Evolutionary conservation across 2,888 invertebrate species (phyloP).

Genomic region (Pasiphila rectangulata): DNA sequence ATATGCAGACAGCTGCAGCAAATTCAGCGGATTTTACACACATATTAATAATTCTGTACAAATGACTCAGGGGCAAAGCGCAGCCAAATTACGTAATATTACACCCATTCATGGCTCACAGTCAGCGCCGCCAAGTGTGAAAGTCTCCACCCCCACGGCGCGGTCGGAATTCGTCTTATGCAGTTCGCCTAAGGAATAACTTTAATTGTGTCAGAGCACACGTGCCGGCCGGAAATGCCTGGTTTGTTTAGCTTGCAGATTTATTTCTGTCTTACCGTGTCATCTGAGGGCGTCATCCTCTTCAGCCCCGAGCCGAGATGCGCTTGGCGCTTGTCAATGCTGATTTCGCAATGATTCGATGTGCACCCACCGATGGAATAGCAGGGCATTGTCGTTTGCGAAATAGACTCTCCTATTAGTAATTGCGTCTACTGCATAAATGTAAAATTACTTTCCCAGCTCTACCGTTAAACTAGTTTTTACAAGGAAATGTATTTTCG

Average conservation of each 20-base stretch:
- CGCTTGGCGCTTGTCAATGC: conserved; percentile 63
- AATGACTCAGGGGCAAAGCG: conserved; percentile 60
- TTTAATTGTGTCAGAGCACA: conserved; percentile 65
- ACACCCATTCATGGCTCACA: conserved; percentile 63
- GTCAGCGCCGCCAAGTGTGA: conserved; percentile 51
- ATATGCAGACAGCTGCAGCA: conserved; percentile 54
- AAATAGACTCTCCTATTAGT: conserved; percentile 39
- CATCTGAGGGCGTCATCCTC: conserved; percentile 73
- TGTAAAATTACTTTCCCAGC: neutral
- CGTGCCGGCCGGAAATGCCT: conserved; percentile 71
- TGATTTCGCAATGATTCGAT: conserved; percentile 59
- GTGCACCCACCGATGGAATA: conserved; percentile 54
- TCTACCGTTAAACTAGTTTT: conserved; percentile 5
- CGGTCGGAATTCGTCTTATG: conserved; percentile 31
- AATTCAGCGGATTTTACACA: conserved; percentile 54
- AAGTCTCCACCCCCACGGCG: conserved; percentile 33
- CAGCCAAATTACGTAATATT: conserved; percentile 65
- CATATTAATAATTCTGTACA: conserved; percentile 63
- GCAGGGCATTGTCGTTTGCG: conserved; percentile 46
- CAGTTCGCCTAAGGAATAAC: conserved; percentile 43
- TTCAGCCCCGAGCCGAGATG: conserved; percentile 47
- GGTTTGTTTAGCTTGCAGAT: conserved; percentile 75
- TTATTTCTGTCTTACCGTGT: conserved; percentile 74
- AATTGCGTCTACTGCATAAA: neutral
- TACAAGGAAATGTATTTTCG: conserved; percentile 36